Percentiles rank a stretch among this genome's conserved stretches.
These are phyloP conservation scores for Glaucomys volans DNA, from an alignment of 2,113 vertebrate species.

Conservation along the genomic window DNA sequence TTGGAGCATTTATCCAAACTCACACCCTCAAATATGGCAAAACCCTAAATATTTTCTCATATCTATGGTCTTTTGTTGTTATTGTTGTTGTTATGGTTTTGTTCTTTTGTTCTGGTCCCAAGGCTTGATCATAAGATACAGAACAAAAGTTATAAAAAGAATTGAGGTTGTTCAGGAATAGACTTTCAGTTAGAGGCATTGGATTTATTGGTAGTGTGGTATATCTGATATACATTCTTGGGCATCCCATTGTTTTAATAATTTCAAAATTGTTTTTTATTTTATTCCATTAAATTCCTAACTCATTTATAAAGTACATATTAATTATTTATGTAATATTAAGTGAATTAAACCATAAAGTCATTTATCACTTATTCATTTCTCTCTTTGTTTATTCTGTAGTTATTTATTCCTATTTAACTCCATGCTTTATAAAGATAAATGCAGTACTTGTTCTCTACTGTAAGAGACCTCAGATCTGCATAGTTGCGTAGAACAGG, in stretches of 20 bases:
- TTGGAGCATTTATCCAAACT: not conserved
- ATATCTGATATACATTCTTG: not conserved
- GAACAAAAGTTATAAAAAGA: not conserved
- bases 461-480: not conserved
- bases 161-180: not conserved
- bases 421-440: not conserved
- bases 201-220: not conserved
- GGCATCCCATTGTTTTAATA: not conserved
- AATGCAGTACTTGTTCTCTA: not conserved
- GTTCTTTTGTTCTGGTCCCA: not conserved
- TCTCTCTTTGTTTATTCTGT: not conserved
- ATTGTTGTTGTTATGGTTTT: not conserved
- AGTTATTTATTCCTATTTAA: not conserved
- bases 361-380: not conserved
- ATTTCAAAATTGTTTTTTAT: conserved; percentile 14
- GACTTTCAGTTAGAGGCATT: not conserved
- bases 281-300: not conserved
- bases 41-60: not conserved
- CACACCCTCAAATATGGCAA: not conserved
- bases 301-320: not conserved
- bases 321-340: not conserved
- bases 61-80: not conserved
- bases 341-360: not conserved
- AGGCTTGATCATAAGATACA: not conserved
- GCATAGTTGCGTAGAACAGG: not conserved